Conservation (phyloP, 2,888 invertebrate genomes). For the Sceliomorpha sp. region DNA sequence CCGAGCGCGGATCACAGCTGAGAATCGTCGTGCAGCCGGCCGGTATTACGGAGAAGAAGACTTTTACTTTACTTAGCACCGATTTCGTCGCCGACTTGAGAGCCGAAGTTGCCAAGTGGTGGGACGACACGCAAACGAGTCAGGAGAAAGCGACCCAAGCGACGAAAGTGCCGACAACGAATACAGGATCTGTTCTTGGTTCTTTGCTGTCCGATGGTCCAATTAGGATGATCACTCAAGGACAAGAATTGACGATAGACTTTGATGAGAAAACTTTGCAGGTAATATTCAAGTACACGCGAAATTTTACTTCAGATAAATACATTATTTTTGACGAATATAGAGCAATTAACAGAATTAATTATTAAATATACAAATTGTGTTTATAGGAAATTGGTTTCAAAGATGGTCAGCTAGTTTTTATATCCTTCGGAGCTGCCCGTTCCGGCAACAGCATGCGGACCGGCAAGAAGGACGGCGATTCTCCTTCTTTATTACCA, state of each 20-base stretch:
- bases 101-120: conserved; percentile 98
- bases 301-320: not conserved
- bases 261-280: conserved; percentile 94
- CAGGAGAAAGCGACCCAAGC: conserved; percentile 62
- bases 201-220: conserved; percentile 90
- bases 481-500: conserved; percentile 92
- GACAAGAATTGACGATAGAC: conserved; percentile 95
- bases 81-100: conserved; percentile 95
- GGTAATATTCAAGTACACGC: not conserved
- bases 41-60: conserved; percentile 91
- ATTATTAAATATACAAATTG: too few species aligned
- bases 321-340: too few species aligned
- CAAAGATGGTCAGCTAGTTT: conserved; percentile 96
- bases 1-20: conserved; percentile 85
- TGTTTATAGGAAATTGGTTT: conserved; percentile 98
- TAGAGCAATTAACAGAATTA: too few species aligned
- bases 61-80: conserved; percentile 89
- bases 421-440: conserved; percentile 93
- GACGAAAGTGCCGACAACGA: conserved; percentile 40
- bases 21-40: conserved; percentile 93
- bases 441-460: conserved; percentile 80
- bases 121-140: conserved; percentile 84
- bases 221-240: conserved; percentile 94
- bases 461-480: conserved; percentile 84
- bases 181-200: conserved; percentile 82